Evolutionary conservation across 2,113 vertebrate species (phyloP).

Genomic region (Nipponia nippon): DNA sequence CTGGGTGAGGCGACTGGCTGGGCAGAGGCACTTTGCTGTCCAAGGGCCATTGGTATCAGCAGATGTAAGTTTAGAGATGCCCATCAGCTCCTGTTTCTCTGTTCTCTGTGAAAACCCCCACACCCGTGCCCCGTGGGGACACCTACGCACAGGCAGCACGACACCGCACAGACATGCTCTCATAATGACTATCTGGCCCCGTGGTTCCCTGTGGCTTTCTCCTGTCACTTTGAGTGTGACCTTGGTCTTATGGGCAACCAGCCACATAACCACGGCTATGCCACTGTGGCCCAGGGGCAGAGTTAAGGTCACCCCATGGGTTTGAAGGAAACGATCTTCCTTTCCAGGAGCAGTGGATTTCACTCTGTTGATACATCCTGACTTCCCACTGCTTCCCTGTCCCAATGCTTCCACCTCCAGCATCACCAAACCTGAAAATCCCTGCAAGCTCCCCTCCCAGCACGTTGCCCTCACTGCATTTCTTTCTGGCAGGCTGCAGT

Average conservation of each 20-base stretch:
- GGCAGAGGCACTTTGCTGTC: background rate
- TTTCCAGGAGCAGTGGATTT: background rate
- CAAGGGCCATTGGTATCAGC: background rate
- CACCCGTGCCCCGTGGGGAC: background rate
- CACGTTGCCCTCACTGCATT: rapidly evolving
- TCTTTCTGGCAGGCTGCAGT: background rate
- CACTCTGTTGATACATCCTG: rapidly evolving
- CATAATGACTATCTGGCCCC: rapidly evolving
- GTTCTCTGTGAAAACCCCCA: background rate
- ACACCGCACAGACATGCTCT: rapidly evolving
- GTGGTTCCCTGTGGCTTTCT: background rate
- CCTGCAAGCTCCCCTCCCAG: background rate
- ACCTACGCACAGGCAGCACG: rapidly evolving
- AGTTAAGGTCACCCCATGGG: background rate
- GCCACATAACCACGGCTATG: rapidly evolving
- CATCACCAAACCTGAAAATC: background rate
- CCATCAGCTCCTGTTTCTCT: background rate
- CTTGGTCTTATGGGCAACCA: background rate
- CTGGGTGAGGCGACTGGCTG: background rate
- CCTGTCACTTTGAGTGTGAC: background rate
- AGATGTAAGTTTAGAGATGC: background rate
- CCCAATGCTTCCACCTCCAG: background rate
- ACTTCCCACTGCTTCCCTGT: background rate
- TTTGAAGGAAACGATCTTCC: background rate
- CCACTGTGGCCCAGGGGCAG: background rate